Conservation (phyloP, 2,888 invertebrate genomes). For the Tholera decimalis region DNA sequence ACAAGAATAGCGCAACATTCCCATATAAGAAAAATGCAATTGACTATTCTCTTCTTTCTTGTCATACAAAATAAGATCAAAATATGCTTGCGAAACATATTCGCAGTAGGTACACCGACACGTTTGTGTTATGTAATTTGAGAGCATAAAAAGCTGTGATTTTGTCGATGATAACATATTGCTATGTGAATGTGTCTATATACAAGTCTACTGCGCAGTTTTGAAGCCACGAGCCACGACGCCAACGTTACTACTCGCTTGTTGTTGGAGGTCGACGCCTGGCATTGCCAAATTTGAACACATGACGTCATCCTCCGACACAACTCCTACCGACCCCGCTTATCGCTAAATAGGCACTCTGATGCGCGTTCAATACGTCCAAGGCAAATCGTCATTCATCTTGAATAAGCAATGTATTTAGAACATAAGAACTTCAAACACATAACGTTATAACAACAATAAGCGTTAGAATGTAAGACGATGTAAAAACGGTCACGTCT, state of each 20-base stretch:
- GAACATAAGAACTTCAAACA: slow-evolving; percentile 15
- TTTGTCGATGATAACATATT: slow-evolving; percentile 17
- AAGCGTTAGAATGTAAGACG: slow-evolving; percentile 69
- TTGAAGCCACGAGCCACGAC: slow-evolving; percentile 57
- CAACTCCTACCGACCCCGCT: slow-evolving; percentile 34
- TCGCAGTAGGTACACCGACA: slow-evolving; percentile 4
- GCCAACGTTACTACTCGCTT: slow-evolving; percentile 65
- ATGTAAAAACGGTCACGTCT: slow-evolving; percentile 77
- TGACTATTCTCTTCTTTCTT: slow-evolving; percentile 18
- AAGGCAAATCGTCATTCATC: background rate
- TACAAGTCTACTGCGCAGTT: slow-evolving; percentile 62
- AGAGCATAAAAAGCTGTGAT: slow-evolving; percentile 36
- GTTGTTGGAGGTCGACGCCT: slow-evolving; percentile 86
- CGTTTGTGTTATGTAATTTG: slow-evolving; percentile 37
- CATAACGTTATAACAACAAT: no score
- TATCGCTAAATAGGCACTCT: slow-evolving; percentile 31
- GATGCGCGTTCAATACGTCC: slow-evolving; percentile 23
- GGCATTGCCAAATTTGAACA: slow-evolving; percentile 86
- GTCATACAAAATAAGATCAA: slow-evolving; percentile 21
- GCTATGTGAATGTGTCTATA: slow-evolving; percentile 18
- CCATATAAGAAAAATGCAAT: slow-evolving; percentile 21
- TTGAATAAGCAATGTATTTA: slow-evolving; percentile 51
- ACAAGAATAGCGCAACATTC: slow-evolving; percentile 13
- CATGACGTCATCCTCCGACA: slow-evolving; percentile 76
- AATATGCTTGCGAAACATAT: slow-evolving; percentile 15